Evolutionary conservation across 1,140 invertebrate species (phyloP), one percentile per base, ranked within the genome.

Genomic region (Drosophila navojoa): DNA sequence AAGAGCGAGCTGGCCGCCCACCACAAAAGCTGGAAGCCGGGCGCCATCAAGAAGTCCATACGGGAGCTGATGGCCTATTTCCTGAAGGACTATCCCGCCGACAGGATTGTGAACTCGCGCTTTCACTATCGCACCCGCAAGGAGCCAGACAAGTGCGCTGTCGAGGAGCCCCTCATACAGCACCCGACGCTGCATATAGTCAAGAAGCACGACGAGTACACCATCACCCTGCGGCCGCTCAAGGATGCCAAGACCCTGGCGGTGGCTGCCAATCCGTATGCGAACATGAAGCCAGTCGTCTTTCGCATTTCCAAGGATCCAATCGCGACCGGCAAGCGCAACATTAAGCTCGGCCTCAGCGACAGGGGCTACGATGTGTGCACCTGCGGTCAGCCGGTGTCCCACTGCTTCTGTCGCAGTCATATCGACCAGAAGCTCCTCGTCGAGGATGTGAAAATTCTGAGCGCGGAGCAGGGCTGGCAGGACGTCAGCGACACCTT

Each of bases 271-370:
- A 84, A 92, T 72, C 91, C 91, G 0, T 92, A 90, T 70, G 74
- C 79, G 0, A 61, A 86, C 10, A 90, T 90, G 81, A 82, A 79
- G 60, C 91, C 91, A 0, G 78, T 92, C 5, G 81, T 91, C 19
- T 92, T 92, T 42, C 81, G 77, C 19, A 91, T 92, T 5, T 75
- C 45, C 19, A 91, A 90, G 59, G 81, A 91, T 70, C 84, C 89
- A 0, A 25, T 67, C 13, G 61, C 62, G 3, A 57, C 42, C 1
- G 66, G 53, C 11, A 15, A 61, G 7, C 60, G 76, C 0, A 63
- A 89, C 5, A 38, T 92, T 0, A 77, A 69, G 25, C 11, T 50
- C 7, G 29, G 6, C 5, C 75, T 92, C 1, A 76, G 63, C 15
- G 58, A 76, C 3, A 70, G 54, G 11, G 87, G 90, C 4, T 85